phyloP scores from a whole-genome alignment of 1,140 invertebrate species.

The Drosophila novamexicana region DNA sequence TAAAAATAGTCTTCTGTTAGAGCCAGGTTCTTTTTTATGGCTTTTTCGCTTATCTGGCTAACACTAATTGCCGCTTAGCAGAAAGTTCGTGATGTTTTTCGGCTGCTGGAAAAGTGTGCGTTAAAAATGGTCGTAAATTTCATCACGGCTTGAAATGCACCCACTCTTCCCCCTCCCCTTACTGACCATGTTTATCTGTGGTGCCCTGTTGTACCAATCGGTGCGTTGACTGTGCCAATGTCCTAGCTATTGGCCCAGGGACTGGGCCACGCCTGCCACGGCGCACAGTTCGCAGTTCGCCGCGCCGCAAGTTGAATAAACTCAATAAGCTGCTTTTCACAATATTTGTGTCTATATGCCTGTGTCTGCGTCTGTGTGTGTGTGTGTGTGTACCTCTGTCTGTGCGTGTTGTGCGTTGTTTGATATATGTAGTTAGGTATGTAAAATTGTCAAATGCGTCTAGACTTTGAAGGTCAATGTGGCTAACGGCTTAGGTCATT shows the following conservation, averaged over 20 bases:
- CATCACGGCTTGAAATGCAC: conserved; percentile 5
- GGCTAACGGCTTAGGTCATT: conserved; percentile 51
- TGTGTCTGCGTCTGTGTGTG: conserved; percentile 29
- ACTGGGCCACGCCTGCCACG: neutral
- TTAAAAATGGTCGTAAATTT: conserved; percentile 32
- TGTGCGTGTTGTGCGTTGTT: conserved; percentile 32
- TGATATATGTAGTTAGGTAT: conserved; percentile 48
- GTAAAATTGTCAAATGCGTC: conserved; percentile 77
- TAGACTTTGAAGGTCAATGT: conserved; percentile 77
- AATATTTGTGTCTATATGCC: conserved; percentile 60
- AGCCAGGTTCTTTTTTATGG: neutral
- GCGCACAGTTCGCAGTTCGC: conserved; percentile 21
- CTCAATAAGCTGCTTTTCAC: conserved; percentile 57
- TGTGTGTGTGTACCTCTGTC: conserved; percentile 35
- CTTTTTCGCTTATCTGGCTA: conserved; percentile 50
- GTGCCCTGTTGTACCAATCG: conserved; percentile 6
- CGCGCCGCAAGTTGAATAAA: conserved; percentile 66
- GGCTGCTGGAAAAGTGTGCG: conserved; percentile 17
- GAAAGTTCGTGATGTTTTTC: conserved; percentile 17
- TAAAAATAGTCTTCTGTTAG: neutral
- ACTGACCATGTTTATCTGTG: neutral
- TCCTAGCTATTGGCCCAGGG: conserved; percentile 37
- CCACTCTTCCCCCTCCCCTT: neutral
- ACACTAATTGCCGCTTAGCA: conserved; percentile 53
- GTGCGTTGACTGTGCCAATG: conserved; percentile 46